phyloP scores from a whole-genome alignment of 2,113 vertebrate genomes.

The Progne subis region DNA sequence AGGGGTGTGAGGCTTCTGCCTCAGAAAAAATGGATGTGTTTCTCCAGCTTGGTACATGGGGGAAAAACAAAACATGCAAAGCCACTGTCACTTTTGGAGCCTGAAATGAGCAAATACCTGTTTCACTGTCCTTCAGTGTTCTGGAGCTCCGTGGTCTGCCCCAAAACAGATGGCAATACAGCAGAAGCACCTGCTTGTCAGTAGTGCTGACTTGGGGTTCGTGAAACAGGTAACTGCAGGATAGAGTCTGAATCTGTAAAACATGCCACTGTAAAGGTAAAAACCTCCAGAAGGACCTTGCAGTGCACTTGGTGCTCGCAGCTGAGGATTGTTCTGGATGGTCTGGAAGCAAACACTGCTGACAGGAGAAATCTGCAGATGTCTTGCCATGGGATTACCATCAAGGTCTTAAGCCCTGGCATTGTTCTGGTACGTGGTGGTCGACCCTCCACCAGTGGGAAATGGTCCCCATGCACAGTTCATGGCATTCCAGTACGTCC shows the following conservation, averaged over 20 bases:
- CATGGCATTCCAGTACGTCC: neutral
- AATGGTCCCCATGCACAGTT: neutral
- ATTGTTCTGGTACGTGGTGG: neutral
- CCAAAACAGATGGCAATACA: neutral
- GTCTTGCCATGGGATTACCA: neutral
- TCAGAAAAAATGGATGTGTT: neutral
- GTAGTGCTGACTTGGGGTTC: fast-evolving
- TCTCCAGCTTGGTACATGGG: neutral
- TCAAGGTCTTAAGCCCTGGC: neutral
- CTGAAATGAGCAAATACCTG: neutral
- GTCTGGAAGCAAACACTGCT: neutral
- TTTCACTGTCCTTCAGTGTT: neutral
- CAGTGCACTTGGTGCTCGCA: neutral
- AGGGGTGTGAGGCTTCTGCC: neutral
- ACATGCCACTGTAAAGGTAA: neutral
- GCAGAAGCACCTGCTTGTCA: neutral
- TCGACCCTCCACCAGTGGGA: neutral
- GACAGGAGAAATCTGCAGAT: neutral
- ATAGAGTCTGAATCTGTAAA: neutral
- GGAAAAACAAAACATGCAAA: neutral
- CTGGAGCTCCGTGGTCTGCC: neutral
- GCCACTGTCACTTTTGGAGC: neutral
- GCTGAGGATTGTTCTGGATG: neutral
- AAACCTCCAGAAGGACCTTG: neutral
- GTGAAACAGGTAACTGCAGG: neutral